A percentile compares a stretch with the other conserved stretches of the same genome.
Conservation (phyloP, 2,888 invertebrate species). For the Charanyca ferruginea region DNA sequence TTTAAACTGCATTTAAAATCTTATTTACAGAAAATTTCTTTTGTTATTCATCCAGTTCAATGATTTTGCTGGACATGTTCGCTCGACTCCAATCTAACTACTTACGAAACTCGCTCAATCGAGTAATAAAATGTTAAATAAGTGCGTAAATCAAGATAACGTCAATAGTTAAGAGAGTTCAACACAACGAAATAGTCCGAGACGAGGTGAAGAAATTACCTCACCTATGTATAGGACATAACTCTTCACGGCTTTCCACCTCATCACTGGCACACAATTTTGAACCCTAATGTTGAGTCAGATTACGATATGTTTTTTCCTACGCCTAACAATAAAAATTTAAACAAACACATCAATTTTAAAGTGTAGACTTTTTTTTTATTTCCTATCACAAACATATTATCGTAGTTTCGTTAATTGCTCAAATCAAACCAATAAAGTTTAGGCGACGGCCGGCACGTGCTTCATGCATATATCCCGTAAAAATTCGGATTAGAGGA, state of each 20-base stretch:
- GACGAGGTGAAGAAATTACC: constrained; percentile 82
- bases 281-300: constrained; percentile 55
- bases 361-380: constrained; percentile 45
- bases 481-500: constrained; percentile 40
- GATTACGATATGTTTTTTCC: constrained; percentile 33
- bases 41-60: constrained; percentile 43
- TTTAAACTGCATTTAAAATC: constrained; percentile 1
- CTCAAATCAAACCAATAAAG: constrained; percentile 63
- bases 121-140: constrained; percentile 89
- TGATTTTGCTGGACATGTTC: constrained; percentile 57
- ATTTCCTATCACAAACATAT: constrained; percentile 54
- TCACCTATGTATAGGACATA: constrained; percentile 78
- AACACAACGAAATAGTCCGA: constrained; percentile 84
- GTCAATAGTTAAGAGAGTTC: constrained; percentile 86
- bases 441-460: constrained; percentile 59
- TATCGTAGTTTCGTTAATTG: constrained; percentile 64
- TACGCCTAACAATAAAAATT: constrained; percentile 41
- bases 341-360: constrained; percentile 62
- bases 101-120: constrained; percentile 79
- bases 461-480: constrained; percentile 51
- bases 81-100: constrained; percentile 63
- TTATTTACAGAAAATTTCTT: constrained; percentile 28
- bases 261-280: constrained; percentile 51
- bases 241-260: constrained; percentile 74
- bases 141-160: constrained; percentile 89